A percentile compares a stretch with the other conserved stretches of the same genome.
Conservation (phyloP, 2,113 vertebrate genomes). For the Seriola dumerili region DNA sequence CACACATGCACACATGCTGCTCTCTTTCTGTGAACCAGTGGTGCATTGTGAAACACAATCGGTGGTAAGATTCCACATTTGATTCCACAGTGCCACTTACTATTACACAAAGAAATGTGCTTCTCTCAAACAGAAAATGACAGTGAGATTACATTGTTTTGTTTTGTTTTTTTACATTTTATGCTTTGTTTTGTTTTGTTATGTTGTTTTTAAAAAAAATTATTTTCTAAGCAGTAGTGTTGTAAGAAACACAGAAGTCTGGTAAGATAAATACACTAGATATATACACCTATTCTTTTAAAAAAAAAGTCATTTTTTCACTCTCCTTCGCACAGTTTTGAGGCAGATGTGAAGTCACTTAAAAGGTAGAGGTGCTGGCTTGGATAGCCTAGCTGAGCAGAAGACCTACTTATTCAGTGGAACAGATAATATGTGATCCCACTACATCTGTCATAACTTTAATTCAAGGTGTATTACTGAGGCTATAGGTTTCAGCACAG, state of each 20-base stretch:
- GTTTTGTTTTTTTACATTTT: too few relatives aligned
- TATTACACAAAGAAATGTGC: neutral
- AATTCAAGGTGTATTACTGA: neutral
- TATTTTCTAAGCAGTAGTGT: constrained; percentile 2
- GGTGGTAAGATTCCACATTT: neutral
- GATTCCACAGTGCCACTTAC: neutral
- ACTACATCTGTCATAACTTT: constrained; percentile 21
- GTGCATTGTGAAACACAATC: neutral
- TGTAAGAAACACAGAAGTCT: neutral
- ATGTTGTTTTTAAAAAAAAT: neutral
- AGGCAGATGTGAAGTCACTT: neutral
- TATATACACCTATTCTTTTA: neutral
- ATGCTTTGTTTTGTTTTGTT: too few relatives aligned
- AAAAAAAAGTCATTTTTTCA: neutral
- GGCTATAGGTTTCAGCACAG: constrained; percentile 1
- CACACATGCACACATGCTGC: neutral
- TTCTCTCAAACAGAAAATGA: constrained; percentile 2
- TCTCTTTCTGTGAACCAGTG: neutral
- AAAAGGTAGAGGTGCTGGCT: neutral
- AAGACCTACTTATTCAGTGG: constrained; percentile 44
- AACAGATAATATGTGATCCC: constrained; percentile 34
- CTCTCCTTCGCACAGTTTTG: neutral
- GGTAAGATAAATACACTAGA: constrained; percentile 4
- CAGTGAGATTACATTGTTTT: neutral
- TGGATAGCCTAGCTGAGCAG: constrained; percentile 7